Percentiles rank a stretch among this genome's conserved stretches.
phyloP scores from a whole-genome alignment of 2,797 vertebrate genomes.

The Fundulus diaphanus region DNA sequence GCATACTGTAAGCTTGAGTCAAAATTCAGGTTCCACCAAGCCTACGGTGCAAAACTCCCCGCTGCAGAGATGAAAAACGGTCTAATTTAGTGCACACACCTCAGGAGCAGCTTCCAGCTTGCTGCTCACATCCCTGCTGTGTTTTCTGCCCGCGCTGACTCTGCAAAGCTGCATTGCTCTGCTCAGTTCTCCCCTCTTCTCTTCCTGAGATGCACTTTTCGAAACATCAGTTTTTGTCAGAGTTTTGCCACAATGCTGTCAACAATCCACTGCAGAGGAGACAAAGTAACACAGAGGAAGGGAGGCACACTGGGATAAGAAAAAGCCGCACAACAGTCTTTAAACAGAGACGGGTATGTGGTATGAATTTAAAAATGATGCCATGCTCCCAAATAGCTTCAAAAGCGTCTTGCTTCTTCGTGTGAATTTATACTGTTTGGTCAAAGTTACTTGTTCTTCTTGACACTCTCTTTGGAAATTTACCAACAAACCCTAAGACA shows the following conservation, averaged over 20 bases:
- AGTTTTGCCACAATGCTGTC: conserved; percentile 36
- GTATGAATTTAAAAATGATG: conserved; percentile 6
- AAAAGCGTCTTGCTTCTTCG: not conserved
- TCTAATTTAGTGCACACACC: conserved; percentile 24
- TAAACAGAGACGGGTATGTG: conserved; percentile 19
- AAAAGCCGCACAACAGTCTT: not conserved
- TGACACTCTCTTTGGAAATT: not conserved
- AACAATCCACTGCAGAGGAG: conserved; percentile 30
- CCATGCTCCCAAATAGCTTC: not conserved
- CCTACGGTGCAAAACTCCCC: conserved; percentile 9
- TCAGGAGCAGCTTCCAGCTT: conserved; percentile 35
- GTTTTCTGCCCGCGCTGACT: conserved; percentile 65
- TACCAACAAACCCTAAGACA: not conserved
- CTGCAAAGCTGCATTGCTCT: conserved; percentile 47
- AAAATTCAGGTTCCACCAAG: conserved; percentile 12
- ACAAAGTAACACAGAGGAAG: conserved; percentile 2
- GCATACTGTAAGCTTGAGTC: conserved; percentile 10
- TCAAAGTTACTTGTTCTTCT: not conserved
- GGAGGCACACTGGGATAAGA: conserved; percentile 11
- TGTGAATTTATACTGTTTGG: not conserved
- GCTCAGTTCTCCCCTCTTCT: conserved; percentile 40
- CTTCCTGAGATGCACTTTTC: conserved; percentile 34
- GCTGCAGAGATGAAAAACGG: conserved; percentile 24
- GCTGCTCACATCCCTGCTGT: conserved; percentile 26
- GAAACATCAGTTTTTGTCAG: conserved; percentile 15